phyloP scores from a whole-genome alignment of 2,888 invertebrate species.

The Pollenia amentaria region DNA sequence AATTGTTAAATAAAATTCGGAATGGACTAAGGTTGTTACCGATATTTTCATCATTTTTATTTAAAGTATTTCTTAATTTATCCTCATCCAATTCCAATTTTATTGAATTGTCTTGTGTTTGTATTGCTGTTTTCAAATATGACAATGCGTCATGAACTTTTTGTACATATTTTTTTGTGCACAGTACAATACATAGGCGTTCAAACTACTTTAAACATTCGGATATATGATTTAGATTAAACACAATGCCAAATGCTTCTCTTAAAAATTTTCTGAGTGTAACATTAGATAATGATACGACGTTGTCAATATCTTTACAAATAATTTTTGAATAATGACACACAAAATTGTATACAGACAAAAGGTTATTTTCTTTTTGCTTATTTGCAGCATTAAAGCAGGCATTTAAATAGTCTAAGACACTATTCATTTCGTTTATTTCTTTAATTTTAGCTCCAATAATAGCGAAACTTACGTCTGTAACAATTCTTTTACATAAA shows the following conservation, averaged over 20 bases:
- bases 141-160: too few relatives aligned
- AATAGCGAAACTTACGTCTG: too few relatives aligned
- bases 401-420: slow-evolving; percentile 1
- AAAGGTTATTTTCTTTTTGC: too few relatives aligned
- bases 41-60: not conserved
- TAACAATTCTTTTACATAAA: not conserved
- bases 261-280: not conserved
- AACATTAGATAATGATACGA: not conserved
- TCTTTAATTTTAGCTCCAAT: too few relatives aligned
- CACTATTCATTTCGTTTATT: too few relatives aligned
- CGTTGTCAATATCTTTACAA: too few relatives aligned
- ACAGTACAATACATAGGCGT: not conserved
- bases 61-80: too few relatives aligned
- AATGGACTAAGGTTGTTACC: not conserved
- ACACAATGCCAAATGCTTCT: not conserved
- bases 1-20: not conserved
- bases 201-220: not conserved
- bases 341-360: too few relatives aligned
- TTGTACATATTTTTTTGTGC: not conserved
- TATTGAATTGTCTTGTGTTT: too few relatives aligned
- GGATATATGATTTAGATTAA: not conserved
- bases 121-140: too few relatives aligned
- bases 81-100: too few relatives aligned
- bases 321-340: too few relatives aligned
- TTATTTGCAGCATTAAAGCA: not conserved